phyloP scores from a whole-genome alignment of 1,140 invertebrate genomes.

The Temnothorax longispinosus region DNA sequence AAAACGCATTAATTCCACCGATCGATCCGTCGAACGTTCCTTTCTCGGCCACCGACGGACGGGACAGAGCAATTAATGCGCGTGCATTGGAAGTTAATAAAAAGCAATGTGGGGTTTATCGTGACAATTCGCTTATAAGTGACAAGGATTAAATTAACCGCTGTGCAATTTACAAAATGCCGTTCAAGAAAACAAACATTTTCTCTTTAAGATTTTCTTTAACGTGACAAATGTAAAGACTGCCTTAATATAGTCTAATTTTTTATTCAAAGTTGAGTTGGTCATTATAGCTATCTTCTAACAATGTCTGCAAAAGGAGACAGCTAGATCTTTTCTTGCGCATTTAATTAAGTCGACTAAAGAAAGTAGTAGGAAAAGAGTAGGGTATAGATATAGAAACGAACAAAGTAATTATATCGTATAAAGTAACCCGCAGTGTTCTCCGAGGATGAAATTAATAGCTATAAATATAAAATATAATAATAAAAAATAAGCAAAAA shows the following conservation, averaged over 20 bases:
- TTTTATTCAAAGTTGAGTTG: background rate
- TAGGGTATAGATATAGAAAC: background rate
- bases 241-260: background rate
- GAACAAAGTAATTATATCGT: background rate
- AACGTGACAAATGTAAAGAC: background rate
- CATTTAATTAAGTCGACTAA: conserved; percentile 26
- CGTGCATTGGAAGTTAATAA: background rate
- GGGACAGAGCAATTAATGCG: conserved; percentile 8
- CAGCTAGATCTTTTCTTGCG: background rate
- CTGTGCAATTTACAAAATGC: background rate
- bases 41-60: background rate
- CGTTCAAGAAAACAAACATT: background rate
- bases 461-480: background rate
- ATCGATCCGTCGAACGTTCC: conserved; percentile 29
- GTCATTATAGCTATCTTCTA: background rate
- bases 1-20: conserved; percentile 60
- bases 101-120: background rate
- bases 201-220: background rate
- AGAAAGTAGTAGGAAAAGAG: background rate
- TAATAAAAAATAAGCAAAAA: background rate
- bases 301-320: background rate
- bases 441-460: conserved; percentile 7
- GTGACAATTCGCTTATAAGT: background rate
- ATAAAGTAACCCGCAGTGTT: background rate
- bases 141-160: background rate